Percentiles rank a stretch among this genome's conserved stretches.
Evolutionary conservation across 2,797 vertebrate genomes (phyloP).

Genomic region (Phrynocephalus guinanensis): DNA sequence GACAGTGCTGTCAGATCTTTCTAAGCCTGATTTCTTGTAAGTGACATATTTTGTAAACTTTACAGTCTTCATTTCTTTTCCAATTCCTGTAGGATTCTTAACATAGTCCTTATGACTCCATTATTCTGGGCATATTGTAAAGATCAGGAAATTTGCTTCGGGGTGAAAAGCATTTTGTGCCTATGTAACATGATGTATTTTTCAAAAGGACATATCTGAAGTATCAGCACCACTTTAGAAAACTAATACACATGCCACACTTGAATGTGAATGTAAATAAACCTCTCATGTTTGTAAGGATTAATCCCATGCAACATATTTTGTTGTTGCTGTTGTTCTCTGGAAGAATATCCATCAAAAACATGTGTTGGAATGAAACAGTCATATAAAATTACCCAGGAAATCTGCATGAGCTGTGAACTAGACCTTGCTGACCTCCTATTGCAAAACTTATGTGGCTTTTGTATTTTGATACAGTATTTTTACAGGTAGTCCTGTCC

Average conservation of each 20-base stretch:
- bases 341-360: constrained; percentile 18
- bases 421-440: neutral
- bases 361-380: neutral
- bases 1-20: neutral
- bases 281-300: neutral
- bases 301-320: constrained; percentile 2
- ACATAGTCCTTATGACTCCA: neutral
- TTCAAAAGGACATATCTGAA: neutral
- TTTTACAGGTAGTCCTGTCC: neutral
- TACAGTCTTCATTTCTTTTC: neutral
- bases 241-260: neutral
- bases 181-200: neutral
- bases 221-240: constrained; percentile 16
- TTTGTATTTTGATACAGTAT: neutral
- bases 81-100: neutral
- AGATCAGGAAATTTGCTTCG: neutral
- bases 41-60: neutral
- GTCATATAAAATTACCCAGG: neutral
- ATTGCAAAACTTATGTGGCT: neutral
- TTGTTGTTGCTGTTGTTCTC: neutral
- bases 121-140: neutral
- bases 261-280: constrained; percentile 6
- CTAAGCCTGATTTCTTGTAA: neutral
- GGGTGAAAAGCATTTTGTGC: neutral
- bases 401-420: neutral